Evolutionary conservation across 2,888 invertebrate genomes (phyloP), one percentile per base, ranked within the genome.

Genomic region (Ormyrus labotus): DNA sequence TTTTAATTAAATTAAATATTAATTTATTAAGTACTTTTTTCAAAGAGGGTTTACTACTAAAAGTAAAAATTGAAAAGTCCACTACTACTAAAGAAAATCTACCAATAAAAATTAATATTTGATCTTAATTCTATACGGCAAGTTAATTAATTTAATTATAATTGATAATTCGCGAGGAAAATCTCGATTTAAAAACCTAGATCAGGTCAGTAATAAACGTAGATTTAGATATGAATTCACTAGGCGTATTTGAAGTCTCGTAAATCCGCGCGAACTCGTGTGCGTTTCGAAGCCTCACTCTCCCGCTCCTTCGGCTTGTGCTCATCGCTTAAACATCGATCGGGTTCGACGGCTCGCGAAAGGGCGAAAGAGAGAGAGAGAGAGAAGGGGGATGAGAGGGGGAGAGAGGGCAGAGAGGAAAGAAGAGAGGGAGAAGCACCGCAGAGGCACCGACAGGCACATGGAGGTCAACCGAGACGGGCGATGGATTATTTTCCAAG

Each of bases 401-500:
- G 34, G 2, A 34, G 3, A 34, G 34, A 34, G 34, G 34, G 34
- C 3, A 34, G 34, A 34, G 50, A 78, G 65, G 55, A 60, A 34
- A 34, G 34, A 34, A 34, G 34, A 34, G 34, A 34, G 34, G 34
- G 34, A 34, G 34, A 48, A 55, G 48, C 19, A 9, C 57, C n/a
- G 47, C 34, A 34, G 34, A 34, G 34, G 34, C 47, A 69, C 53
- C 72, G 81, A 81, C 72, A 78, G 70, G 82, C 77, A 80, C 72
- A 82, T 82, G 73, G 76, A 80, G 82, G 82, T 82, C 82, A 82
- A 70, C 67, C 80, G 70, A 81, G 73, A 77, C 74, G 75, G 82
- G 77, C 76, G 79, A 80, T 80, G 81, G 81, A 81, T 81, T 81
- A 81, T 81, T 79, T 81, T 75, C 75, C 63, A 63, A 61, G 64